A percentile compares a stretch with the other conserved stretches of the same genome.
phyloP scores from a whole-genome alignment of 92 coral and sea anemone genomes.

The Siderastrea radians region DNA sequence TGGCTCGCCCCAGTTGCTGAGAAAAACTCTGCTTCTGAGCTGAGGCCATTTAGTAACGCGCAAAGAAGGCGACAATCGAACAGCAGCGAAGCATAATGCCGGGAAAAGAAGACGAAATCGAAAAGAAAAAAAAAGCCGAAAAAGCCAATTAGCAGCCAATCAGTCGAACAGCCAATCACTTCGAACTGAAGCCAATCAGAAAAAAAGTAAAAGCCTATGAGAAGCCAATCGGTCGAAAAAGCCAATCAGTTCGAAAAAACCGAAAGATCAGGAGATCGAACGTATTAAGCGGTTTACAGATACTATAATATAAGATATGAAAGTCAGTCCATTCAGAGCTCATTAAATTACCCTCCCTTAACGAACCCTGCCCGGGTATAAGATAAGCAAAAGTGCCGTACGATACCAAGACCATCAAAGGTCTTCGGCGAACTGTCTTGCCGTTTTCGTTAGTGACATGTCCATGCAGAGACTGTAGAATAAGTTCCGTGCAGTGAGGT shows the following conservation, averaged over 20 bases:
- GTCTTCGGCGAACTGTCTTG: not conserved
- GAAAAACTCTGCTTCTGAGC: not conserved
- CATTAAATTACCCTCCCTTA: not conserved
- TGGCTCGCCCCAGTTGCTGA: not conserved
- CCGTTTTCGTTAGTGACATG: not conserved
- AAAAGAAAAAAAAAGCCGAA: not conserved
- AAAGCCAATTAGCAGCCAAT: slow-evolving; percentile 21
- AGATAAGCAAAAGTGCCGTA: not conserved
- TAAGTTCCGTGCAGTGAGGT: not conserved
- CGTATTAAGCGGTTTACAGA: not conserved
- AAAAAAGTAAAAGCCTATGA: not conserved
- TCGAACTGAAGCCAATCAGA: not conserved
- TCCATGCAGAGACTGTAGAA: not conserved
- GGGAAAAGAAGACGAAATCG: not conserved
- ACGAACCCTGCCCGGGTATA: not conserved
- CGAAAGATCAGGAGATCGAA: not conserved
- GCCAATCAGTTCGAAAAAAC: not conserved
- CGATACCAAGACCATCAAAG: slow-evolving; percentile 11
- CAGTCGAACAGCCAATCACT: not conserved
- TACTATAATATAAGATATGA: not conserved
- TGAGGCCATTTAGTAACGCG: not conserved
- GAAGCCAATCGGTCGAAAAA: slow-evolving; percentile 5
- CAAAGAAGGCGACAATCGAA: not conserved
- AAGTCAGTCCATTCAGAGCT: not conserved
- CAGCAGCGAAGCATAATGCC: not conserved